A percentile compares a stretch with the other conserved stretches of the same genome.
These are phyloP conservation scores for Drosophila erecta DNA, from an alignment of 1,140 invertebrate genomes.

Conservation along the genomic window DNA sequence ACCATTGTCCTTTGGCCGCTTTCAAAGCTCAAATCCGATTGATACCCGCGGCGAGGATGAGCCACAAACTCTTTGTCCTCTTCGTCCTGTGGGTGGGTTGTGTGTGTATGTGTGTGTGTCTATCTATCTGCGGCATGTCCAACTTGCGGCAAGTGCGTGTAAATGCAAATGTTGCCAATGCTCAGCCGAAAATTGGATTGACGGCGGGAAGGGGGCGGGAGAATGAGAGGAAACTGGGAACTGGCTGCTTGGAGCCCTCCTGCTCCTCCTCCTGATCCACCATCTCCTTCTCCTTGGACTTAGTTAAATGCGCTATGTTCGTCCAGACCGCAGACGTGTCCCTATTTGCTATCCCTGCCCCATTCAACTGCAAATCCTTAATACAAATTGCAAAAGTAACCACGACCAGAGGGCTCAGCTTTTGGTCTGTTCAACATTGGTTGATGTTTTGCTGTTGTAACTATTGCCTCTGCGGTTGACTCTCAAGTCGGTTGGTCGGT, in stretches of 20 bases:
- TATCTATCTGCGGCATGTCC: constrained; percentile 51
- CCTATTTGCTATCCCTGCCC: constrained; percentile 29
- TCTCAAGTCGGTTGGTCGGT: constrained; percentile 16
- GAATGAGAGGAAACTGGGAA: background rate
- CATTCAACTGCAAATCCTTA: constrained; percentile 70
- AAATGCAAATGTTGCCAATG: constrained; percentile 80
- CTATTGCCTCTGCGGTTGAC: constrained; percentile 50
- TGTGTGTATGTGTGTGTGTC: constrained; percentile 2
- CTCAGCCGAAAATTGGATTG: constrained; percentile 78
- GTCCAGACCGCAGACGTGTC: constrained; percentile 59
- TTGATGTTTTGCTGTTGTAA: constrained; percentile 17
- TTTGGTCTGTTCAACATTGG: constrained; percentile 53
- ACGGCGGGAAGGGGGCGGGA: background rate
- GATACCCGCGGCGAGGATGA: constrained; percentile 20
- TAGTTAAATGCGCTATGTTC: constrained; percentile 70
- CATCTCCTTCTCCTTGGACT: constrained; percentile 7
- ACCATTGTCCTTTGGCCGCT: constrained; percentile 24
- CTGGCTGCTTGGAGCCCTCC: background rate
- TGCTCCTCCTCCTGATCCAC: background rate
- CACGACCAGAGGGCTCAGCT: constrained; percentile 60
- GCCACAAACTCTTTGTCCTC: constrained; percentile 3
- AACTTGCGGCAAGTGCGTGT: constrained; percentile 73
- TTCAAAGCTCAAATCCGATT: constrained; percentile 44
- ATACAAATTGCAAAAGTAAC: constrained; percentile 80
- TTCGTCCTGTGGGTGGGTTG: constrained; percentile 2